These are phyloP conservation scores for Brachyrhaphis roseni DNA, from an alignment of 2,797 vertebrate species.

Conservation along the genomic window DNA sequence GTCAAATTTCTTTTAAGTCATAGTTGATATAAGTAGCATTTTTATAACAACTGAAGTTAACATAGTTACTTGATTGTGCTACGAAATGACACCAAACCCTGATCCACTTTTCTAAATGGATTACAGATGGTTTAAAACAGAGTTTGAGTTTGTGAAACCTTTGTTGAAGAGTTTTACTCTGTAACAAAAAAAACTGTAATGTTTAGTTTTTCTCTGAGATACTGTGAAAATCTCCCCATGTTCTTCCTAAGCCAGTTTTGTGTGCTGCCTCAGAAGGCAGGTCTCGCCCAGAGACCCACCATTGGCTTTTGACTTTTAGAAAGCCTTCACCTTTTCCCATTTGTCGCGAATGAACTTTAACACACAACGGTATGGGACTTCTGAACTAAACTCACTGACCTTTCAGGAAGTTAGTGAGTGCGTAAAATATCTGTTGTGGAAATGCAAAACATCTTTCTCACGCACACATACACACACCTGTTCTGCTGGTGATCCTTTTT, in stretches of 20 bases:
- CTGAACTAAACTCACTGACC: background rate
- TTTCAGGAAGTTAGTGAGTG: background rate
- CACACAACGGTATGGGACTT: too few species aligned
- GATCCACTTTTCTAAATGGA: background rate
- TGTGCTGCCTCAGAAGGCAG: background rate
- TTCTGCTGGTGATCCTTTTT: background rate
- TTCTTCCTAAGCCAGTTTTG: background rate
- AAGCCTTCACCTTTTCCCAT: background rate
- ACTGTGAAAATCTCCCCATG: background rate
- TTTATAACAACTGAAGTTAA: too few species aligned
- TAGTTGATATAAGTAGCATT: too few species aligned
- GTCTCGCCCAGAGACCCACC: background rate
- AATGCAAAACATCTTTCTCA: background rate
- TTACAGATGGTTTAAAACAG: background rate
- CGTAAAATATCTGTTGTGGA: background rate
- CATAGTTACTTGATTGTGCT: too few species aligned
- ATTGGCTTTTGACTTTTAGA: background rate
- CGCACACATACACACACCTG: background rate
- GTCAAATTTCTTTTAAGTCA: too few species aligned
- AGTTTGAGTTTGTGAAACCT: background rate
- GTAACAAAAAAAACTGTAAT: background rate
- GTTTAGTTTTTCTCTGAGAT: background rate
- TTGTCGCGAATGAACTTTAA: background rate
- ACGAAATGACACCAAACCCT: background rate
- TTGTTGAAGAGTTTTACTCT: background rate